These are phyloP conservation scores for Malurus splendens DNA, from an alignment of 2,797 vertebrate species.

Conservation along the genomic window DNA sequence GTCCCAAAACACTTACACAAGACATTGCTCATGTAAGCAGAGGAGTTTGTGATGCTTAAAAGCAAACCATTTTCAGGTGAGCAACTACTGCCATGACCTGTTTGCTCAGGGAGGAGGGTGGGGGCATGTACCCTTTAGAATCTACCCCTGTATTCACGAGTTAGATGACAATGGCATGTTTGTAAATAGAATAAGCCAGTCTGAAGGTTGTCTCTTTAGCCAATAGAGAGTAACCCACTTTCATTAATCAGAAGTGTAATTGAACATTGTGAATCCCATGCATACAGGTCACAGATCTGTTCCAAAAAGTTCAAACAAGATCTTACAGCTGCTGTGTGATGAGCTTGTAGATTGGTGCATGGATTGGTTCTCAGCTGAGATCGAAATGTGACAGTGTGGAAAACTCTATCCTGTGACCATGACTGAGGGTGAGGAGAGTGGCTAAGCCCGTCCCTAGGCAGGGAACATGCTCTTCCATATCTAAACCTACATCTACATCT, in stretches of 20 bases:
- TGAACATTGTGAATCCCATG: not conserved
- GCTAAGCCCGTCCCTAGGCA: not conserved
- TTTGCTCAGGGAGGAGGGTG: not conserved
- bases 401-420: not conserved
- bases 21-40: not conserved
- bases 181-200: not conserved
- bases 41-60: not conserved
- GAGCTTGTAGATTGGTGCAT: not conserved
- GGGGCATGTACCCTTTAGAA: not conserved
- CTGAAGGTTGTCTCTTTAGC: not conserved
- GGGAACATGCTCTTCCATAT: not conserved
- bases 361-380: not conserved
- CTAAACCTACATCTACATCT: no score
- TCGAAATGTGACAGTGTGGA: not conserved
- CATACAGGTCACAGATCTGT: not conserved
- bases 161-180: not conserved
- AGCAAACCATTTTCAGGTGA: not conserved
- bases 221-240: not conserved
- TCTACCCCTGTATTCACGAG: not conserved
- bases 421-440: not conserved
- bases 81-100: not conserved
- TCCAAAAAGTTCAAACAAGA: not conserved
- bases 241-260: not conserved
- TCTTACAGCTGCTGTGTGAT: not conserved
- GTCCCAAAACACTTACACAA: not conserved